Conservation (phyloP, 1,140 invertebrate genomes). For the Berghia stephanieae region DNA sequence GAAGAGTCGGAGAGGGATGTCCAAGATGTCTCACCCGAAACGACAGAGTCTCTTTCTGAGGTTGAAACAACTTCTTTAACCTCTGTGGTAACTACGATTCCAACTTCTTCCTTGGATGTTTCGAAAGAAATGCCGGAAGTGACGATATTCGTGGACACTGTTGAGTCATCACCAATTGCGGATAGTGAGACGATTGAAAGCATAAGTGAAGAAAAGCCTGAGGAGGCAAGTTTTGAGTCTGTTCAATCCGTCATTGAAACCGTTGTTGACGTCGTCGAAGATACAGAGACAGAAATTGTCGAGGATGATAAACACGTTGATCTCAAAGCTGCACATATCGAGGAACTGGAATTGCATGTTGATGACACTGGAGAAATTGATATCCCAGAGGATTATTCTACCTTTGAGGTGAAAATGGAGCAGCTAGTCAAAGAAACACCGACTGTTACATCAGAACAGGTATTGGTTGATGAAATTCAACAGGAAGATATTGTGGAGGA, state of each 20-base stretch:
- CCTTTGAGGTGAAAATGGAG: background rate
- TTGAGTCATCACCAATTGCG: too few relatives aligned
- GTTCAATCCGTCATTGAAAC: too few relatives aligned
- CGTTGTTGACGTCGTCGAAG: slow-evolving; percentile 28
- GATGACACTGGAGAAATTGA: slow-evolving; percentile 32
- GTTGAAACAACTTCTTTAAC: too few relatives aligned
- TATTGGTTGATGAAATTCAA: background rate
- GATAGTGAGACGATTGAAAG: too few relatives aligned
- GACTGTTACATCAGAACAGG: background rate
- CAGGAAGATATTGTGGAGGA: background rate
- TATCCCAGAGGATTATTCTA: slow-evolving; percentile 10
- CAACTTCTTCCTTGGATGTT: too few relatives aligned
- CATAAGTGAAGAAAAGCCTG: slow-evolving; percentile 28
- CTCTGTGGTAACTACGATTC: too few relatives aligned
- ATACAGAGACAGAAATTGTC: slow-evolving; percentile 25
- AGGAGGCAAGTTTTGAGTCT: too few relatives aligned
- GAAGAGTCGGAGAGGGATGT: too few relatives aligned
- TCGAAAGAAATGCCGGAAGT: too few relatives aligned
- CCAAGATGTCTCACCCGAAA: too few relatives aligned
- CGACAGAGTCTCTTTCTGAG: too few relatives aligned
- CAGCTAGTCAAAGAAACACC: background rate
- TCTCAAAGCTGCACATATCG: slow-evolving; percentile 25
- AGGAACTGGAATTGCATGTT: slow-evolving; percentile 9
- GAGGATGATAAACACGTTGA: slow-evolving; percentile 23
- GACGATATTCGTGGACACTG: too few relatives aligned